Evolutionary conservation across 2,113 vertebrate genomes (phyloP).

Genomic region (Orientallactaga bullata): DNA sequence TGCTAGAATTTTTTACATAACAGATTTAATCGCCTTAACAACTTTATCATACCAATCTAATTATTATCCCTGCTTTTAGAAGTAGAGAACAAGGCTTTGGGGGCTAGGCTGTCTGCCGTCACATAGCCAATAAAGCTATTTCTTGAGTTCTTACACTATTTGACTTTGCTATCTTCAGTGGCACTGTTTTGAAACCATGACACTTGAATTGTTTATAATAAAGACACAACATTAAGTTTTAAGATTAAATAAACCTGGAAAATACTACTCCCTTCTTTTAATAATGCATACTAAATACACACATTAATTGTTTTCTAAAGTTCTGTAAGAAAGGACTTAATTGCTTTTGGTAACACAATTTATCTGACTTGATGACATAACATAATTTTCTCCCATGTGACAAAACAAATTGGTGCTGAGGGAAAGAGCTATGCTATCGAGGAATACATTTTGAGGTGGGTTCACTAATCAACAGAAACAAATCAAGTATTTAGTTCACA

Average conservation of each 20-base stretch:
- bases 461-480: background rate
- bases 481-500: background rate
- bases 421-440: background rate
- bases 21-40: slow-evolving; percentile 10
- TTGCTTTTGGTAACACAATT: slow-evolving; percentile 1
- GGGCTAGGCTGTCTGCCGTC: slow-evolving; percentile 9
- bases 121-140: background rate
- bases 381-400: background rate
- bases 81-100: slow-evolving; percentile 17
- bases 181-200: slow-evolving; percentile 15
- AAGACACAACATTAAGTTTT: background rate
- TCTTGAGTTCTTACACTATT: background rate
- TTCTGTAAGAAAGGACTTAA: background rate
- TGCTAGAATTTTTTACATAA: background rate
- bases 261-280: no score
- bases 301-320: background rate
- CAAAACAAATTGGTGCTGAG: background rate
- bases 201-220: slow-evolving; percentile 6
- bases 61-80: slow-evolving; percentile 32
- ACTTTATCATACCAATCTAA: background rate
- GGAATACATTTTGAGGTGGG: background rate
- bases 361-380: background rate
- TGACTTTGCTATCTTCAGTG: background rate
- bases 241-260: background rate
- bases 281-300: no score